These are phyloP conservation scores for Bubo scandiacus DNA, from an alignment of 2,113 vertebrate genomes.

Conservation along the genomic window DNA sequence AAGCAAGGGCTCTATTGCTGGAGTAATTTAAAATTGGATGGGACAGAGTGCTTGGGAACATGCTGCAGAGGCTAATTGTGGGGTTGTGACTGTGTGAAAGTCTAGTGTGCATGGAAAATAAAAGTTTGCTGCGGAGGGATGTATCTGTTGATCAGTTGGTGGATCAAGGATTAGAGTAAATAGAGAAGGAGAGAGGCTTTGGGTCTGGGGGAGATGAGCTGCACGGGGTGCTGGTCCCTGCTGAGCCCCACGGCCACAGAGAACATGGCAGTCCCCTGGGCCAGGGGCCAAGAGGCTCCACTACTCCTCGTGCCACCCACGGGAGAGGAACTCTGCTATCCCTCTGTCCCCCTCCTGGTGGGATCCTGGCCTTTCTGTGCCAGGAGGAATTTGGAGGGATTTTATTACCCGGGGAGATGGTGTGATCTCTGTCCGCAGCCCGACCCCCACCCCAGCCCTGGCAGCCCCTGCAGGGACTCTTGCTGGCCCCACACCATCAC, in stretches of 20 bases:
- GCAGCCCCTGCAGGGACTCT: neutral
- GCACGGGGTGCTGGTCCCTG: neutral
- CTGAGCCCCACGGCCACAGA: neutral
- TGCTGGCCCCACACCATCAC: neutral
- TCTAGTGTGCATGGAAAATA: neutral
- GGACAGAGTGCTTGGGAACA: constrained; percentile 65
- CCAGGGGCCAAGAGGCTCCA: neutral
- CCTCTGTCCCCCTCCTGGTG: neutral
- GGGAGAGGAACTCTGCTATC: neutral
- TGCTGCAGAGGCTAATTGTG: constrained; percentile 34
- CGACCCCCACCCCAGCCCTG: neutral
- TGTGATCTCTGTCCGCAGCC: neutral
- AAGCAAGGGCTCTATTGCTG: constrained; percentile 8
- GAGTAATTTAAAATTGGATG: constrained; percentile 63
- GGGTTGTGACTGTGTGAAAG: constrained; percentile 13
- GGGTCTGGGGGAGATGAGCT: neutral
- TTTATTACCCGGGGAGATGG: neutral
- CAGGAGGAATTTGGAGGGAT: neutral
- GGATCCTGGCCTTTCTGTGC: neutral
- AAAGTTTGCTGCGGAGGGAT: neutral
- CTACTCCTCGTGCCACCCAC: fast-evolving
- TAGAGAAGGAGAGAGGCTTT: neutral
- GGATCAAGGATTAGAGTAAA: neutral
- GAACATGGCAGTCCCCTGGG: fast-evolving
- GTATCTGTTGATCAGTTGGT: neutral